These are phyloP conservation scores for Branchinecta sandiegonensis DNA, from an alignment of 2,888 invertebrate genomes.

Conservation along the genomic window DNA sequence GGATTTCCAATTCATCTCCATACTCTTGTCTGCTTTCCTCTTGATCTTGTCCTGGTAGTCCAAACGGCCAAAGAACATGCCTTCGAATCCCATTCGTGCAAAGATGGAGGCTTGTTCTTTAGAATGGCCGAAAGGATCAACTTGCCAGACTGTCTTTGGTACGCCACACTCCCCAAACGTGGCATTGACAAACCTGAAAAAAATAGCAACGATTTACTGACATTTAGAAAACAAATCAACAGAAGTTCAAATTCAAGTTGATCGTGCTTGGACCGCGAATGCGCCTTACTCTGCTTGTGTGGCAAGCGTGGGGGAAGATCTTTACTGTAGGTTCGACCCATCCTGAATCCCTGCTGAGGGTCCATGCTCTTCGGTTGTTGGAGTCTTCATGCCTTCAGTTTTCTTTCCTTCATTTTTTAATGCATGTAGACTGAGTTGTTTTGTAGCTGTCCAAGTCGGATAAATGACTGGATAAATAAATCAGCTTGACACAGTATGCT, in stretches of 20 bases:
- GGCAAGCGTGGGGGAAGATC: too few relatives aligned
- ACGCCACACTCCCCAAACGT: conserved; percentile 56
- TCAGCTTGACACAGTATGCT: too few relatives aligned
- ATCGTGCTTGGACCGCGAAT: neutral
- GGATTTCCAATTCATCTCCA: conserved; percentile 36
- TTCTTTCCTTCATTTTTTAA: too few relatives aligned
- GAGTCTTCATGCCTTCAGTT: too few relatives aligned
- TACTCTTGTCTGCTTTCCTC: conserved; percentile 18
- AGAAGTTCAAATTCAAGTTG: neutral
- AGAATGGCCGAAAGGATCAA: conserved; percentile 71
- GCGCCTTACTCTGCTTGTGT: too few relatives aligned
- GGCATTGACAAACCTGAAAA: conserved; percentile 41
- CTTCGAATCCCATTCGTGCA: conserved; percentile 40
- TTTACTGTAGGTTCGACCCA: too few relatives aligned
- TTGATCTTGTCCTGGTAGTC: conserved; percentile 35
- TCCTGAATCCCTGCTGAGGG: too few relatives aligned
- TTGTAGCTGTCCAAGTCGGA: too few relatives aligned
- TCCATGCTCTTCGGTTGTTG: too few relatives aligned
- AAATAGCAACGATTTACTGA: conserved; percentile 18
- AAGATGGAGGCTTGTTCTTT: conserved; percentile 49
- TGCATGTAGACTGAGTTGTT: too few relatives aligned
- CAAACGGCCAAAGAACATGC: conserved; percentile 37
- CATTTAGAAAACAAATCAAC: neutral
- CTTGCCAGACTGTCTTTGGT: conserved; percentile 67
- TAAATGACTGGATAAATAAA: too few relatives aligned